phyloP scores from a whole-genome alignment of 1,140 invertebrate species.

The Drosophila santomea region DNA sequence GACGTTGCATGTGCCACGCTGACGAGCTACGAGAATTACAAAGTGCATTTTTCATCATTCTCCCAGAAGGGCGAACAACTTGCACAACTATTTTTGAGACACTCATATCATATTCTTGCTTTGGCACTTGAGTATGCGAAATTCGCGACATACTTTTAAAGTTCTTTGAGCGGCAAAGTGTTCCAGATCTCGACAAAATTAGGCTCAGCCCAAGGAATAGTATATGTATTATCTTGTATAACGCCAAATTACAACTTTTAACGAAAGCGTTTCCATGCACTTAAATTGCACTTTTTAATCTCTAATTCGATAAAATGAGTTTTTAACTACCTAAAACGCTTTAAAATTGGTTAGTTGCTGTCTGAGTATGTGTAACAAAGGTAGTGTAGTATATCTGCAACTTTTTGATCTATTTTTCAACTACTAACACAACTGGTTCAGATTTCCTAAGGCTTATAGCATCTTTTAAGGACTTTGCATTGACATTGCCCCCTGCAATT shows the following conservation, averaged over 20 bases:
- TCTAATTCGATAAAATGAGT: too few relatives aligned
- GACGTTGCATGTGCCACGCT: slow-evolving; percentile 64
- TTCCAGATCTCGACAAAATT: slow-evolving; percentile 23
- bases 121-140: slow-evolving; percentile 40
- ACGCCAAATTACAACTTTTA: background rate
- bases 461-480: slow-evolving; percentile 27
- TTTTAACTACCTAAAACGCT: too few relatives aligned
- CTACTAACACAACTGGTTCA: background rate
- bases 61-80: slow-evolving; percentile 44
- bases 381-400: background rate
- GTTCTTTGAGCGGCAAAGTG: slow-evolving; percentile 20
- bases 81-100: slow-evolving; percentile 54
- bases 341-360: too few relatives aligned
- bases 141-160: slow-evolving; percentile 43
- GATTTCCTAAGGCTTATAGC: slow-evolving; percentile 18
- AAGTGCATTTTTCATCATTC: slow-evolving; percentile 78
- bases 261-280: too few relatives aligned
- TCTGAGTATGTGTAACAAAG: too few relatives aligned
- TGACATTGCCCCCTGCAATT: slow-evolving; percentile 34
- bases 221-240: background rate
- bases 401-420: background rate
- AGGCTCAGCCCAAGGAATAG: slow-evolving; percentile 1
- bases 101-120: slow-evolving; percentile 52
- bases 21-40: slow-evolving; percentile 76
- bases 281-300: too few relatives aligned